These are phyloP conservation scores for Ageneiosus marmoratus DNA, from an alignment of 2,113 vertebrate species.

Conservation along the genomic window DNA sequence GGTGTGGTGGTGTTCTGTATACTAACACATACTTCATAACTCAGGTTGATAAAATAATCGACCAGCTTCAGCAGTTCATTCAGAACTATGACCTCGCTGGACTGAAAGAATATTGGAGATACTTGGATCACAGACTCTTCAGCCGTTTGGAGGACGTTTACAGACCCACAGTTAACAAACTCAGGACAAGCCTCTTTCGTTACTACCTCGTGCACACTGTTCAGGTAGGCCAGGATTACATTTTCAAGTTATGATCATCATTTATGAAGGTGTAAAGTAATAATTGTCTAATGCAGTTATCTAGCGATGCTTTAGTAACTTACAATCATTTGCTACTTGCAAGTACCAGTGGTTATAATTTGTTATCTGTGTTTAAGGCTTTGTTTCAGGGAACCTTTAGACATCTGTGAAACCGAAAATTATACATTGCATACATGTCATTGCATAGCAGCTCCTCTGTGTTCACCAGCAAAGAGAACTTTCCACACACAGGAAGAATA, in stretches of 20 bases:
- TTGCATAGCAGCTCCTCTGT: neutral
- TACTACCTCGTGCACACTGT: slow-evolving; percentile 88
- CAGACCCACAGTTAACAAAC: slow-evolving; percentile 86
- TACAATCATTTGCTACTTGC: neutral
- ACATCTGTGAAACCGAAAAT: neutral
- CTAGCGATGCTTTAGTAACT: neutral
- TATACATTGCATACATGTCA: neutral
- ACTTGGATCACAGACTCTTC: slow-evolving; percentile 89
- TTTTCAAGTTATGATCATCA: neutral
- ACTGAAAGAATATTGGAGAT: slow-evolving; percentile 91
- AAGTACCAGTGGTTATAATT: neutral
- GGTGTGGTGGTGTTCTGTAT: neutral
- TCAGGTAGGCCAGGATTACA: slow-evolving; percentile 69
- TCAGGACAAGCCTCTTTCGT: slow-evolving; percentile 91
- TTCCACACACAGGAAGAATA: neutral
- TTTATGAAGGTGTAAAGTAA: neutral
- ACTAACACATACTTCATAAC: neutral
- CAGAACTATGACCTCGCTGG: slow-evolving; percentile 84
- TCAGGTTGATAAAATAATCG: slow-evolving; percentile 96
- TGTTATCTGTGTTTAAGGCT: neutral
- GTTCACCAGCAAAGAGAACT: neutral
- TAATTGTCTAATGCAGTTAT: neutral
- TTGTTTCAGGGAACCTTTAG: neutral
- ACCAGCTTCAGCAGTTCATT: slow-evolving; percentile 89
- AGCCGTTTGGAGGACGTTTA: slow-evolving; percentile 92